Percentiles rank a stretch among this genome's conserved stretches.
phyloP scores from a whole-genome alignment of 2,113 vertebrate species.

The Rhynchopsitta pachyrhyncha region DNA sequence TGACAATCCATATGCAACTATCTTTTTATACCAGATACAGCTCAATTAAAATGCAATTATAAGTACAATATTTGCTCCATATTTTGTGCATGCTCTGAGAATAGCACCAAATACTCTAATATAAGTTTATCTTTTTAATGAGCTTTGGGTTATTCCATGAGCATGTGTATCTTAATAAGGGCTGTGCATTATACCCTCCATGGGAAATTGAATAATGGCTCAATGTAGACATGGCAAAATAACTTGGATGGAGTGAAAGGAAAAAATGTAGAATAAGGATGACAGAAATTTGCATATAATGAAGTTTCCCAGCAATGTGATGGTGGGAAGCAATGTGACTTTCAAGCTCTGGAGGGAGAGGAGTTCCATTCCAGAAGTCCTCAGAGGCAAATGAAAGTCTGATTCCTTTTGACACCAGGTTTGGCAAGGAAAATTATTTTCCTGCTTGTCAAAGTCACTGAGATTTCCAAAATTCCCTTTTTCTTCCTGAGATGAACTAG shows the following conservation, averaged over 20 bases:
- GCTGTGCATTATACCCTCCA: conserved; percentile 23
- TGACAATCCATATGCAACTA: conserved; percentile 55
- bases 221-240: conserved; percentile 22
- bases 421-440: not conserved
- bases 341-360: not conserved
- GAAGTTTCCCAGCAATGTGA: not conserved
- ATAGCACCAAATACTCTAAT: conserved; percentile 5
- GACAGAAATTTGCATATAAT: conserved; percentile 13
- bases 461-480: not conserved
- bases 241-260: not conserved
- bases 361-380: not conserved
- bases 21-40: conserved; percentile 45
- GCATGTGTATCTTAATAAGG: conserved; percentile 37
- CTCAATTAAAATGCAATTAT: conserved; percentile 73
- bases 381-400: not conserved
- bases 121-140: conserved; percentile 62
- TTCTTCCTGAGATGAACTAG: not conserved
- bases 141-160: conserved; percentile 51
- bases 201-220: conserved; percentile 43
- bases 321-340: conserved; percentile 1
- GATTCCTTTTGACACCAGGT: not conserved
- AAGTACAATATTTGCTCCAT: conserved; percentile 44
- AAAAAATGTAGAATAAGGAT: not conserved
- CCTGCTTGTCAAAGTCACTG: not conserved
- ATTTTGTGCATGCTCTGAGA: conserved; percentile 58